Conservation (phyloP, 2,888 invertebrate genomes). For the Hemaris fuciformis region DNA sequence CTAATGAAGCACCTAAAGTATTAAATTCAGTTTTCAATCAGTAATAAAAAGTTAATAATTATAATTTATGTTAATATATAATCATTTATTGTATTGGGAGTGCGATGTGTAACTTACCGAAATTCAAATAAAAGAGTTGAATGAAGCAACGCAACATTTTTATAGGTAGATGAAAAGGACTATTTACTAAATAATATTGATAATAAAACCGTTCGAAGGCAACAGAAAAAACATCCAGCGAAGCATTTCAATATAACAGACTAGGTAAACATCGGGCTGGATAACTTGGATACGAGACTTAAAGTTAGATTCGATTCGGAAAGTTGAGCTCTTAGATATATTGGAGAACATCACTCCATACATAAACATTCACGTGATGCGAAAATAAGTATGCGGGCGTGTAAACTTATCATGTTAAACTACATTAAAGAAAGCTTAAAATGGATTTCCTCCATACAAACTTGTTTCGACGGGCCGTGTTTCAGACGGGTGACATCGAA, state of each 20-base stretch:
- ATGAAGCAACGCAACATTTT: too few species aligned
- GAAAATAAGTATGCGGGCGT: neutral
- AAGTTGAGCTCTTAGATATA: conserved; percentile 34
- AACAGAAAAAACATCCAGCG: neutral
- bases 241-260: neutral
- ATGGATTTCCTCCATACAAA: neutral
- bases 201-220: neutral
- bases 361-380: neutral
- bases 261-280: conserved; percentile 18
- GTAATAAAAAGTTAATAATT: too few species aligned
- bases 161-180: too few species aligned
- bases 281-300: conserved; percentile 28
- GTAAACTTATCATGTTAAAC: conserved; percentile 4
- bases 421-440: conserved; percentile 10
- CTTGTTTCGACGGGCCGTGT: neutral
- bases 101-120: too few species aligned
- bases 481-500: too few species aligned
- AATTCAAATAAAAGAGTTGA: too few species aligned
- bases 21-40: too few species aligned
- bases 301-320: conserved; percentile 38
- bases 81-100: too few species aligned
- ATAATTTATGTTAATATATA: too few species aligned
- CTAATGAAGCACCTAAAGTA: too few species aligned
- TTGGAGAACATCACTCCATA: conserved; percentile 19
- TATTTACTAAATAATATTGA: too few species aligned